Evolutionary conservation across 2,113 vertebrate genomes (phyloP).

Genomic region (Leptobrachium ailaonicum): DNA sequence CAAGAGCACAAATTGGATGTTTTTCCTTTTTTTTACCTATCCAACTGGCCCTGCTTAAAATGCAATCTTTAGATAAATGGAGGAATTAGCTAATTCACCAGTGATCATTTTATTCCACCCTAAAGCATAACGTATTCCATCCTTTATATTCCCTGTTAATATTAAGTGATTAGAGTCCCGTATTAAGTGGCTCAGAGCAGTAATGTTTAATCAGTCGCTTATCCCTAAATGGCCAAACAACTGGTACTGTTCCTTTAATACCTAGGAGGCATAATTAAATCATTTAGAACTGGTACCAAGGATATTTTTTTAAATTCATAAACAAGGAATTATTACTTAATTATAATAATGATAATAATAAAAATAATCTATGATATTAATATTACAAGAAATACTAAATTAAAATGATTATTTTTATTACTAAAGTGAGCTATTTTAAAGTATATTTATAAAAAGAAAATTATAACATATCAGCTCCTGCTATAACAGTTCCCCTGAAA

Average conservation of each 20-base stretch:
- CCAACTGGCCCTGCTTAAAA: not conserved
- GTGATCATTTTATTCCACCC: conserved; percentile 28
- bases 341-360: no score
- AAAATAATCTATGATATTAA: no score
- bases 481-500: conserved; percentile 12
- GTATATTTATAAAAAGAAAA: not conserved
- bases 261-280: conserved; percentile 20
- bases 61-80: conserved; percentile 26
- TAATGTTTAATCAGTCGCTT: conserved; percentile 43
- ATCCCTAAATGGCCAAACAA: conserved; percentile 32
- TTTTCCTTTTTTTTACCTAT: no score
- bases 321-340: not conserved
- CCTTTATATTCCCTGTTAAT: conserved; percentile 32
- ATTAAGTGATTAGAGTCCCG: conserved; percentile 41
- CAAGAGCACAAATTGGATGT: no score
- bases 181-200: conserved; percentile 32
- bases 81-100: not conserved
- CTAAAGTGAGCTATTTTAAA: no score
- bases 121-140: conserved; percentile 28
- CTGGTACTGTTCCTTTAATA: conserved; percentile 27
- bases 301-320: not conserved
- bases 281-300: not conserved
- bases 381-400: no score
- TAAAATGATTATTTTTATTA: no score
- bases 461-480: not conserved